Conservation (phyloP, 2,797 vertebrate genomes). For the Atherinosoma microstoma region DNA sequence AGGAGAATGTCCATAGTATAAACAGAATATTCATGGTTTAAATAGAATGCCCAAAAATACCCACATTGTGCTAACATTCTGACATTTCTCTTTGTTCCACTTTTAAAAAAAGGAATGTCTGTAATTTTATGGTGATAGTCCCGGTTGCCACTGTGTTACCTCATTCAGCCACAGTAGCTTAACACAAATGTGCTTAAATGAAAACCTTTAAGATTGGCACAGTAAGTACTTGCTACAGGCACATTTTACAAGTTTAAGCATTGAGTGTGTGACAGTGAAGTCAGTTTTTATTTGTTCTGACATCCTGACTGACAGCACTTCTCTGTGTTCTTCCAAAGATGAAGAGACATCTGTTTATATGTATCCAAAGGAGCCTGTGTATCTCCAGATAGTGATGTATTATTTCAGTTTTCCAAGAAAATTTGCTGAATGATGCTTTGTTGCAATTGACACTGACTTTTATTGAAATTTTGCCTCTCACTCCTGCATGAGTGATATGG, state of each 20-base stretch:
- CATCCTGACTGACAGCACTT: neutral
- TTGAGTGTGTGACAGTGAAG: neutral
- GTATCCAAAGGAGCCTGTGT: neutral
- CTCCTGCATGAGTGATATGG: neutral
- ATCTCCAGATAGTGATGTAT: neutral
- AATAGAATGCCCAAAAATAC: neutral
- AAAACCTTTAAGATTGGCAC: neutral
- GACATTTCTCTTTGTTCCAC: neutral
- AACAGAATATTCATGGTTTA: constrained; percentile 1
- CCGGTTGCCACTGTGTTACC: neutral
- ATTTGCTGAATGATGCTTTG: constrained; percentile 1
- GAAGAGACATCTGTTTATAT: neutral
- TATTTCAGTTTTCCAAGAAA: neutral
- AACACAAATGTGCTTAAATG: neutral
- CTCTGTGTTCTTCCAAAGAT: neutral
- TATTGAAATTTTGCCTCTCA: constrained; percentile 1
- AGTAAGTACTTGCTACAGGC: neutral
- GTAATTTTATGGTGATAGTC: neutral
- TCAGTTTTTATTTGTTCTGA: no score
- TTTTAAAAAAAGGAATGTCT: neutral
- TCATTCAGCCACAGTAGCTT: neutral
- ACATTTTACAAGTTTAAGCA: neutral
- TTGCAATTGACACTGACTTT: neutral
- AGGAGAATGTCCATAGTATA: constrained; percentile 2
- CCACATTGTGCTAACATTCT: constrained; percentile 1